Percentiles rank a stretch among this genome's conserved stretches.
Evolutionary conservation across 2,888 invertebrate species (phyloP).

Genomic region (Vandiemenella viatica): DNA sequence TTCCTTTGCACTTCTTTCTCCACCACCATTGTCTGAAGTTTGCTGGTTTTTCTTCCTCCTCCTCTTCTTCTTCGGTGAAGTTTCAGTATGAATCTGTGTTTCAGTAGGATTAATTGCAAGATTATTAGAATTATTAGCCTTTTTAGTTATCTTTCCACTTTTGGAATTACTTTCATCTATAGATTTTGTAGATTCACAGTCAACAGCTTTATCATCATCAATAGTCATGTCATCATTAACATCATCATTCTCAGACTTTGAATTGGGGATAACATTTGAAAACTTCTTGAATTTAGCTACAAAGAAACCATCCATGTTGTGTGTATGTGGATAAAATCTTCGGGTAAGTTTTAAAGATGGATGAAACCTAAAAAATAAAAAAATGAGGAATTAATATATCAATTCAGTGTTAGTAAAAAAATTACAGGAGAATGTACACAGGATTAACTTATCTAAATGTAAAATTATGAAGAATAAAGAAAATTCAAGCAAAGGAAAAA

Average conservation of each 20-base stretch:
- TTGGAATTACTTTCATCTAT: not conserved
- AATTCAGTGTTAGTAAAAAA: no score
- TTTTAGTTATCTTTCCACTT: not conserved
- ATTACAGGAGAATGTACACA: no score
- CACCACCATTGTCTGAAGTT: no score
- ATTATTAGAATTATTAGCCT: not conserved
- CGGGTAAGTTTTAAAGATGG: conserved; percentile 74
- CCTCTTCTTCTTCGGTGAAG: no score
- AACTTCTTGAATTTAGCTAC: conserved; percentile 97
- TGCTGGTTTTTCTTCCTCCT: no score
- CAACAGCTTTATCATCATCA: not conserved
- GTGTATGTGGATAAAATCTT: conserved; percentile 92
- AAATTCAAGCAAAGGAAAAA: no score
- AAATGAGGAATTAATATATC: no score
- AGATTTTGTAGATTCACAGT: no score
- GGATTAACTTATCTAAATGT: no score
- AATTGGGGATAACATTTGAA: conserved; percentile 53
- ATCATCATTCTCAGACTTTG: conserved; percentile 5
- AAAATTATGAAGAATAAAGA: no score
- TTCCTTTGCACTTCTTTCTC: no score
- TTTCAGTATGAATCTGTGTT: no score
- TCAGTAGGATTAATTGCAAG: not conserved
- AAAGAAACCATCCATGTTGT: conserved; percentile 99
- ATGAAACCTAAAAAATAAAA: conserved; percentile 50
- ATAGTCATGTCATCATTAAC: not conserved